These are phyloP conservation scores for Apis florea DNA, from an alignment of 1,140 invertebrate species.

Conservation along the genomic window DNA sequence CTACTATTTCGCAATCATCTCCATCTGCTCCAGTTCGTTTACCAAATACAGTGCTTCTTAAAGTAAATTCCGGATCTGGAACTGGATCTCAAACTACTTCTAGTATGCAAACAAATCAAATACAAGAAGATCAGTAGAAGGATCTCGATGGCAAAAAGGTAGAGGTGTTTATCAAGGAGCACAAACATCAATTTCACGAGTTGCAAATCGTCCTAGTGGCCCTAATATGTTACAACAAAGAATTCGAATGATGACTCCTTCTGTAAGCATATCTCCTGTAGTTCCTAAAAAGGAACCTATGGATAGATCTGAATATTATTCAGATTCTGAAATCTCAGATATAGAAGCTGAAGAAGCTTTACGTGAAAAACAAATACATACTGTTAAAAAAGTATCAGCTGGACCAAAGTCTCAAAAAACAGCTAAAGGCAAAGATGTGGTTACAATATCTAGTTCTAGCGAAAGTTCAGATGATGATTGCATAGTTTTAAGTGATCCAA, in stretches of 20 bases:
- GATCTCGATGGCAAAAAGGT: slow-evolving; percentile 67
- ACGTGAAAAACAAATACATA: slow-evolving; percentile 72
- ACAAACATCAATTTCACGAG: slow-evolving; percentile 76
- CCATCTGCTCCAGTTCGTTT: slow-evolving; percentile 69
- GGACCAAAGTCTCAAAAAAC: slow-evolving; percentile 72
- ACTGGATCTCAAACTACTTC: slow-evolving; percentile 56
- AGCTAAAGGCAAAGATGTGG: slow-evolving; percentile 80
- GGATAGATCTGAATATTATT: slow-evolving; percentile 75
- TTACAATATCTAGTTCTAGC: slow-evolving; percentile 85
- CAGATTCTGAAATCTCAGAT: slow-evolving; percentile 77
- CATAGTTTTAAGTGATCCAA: slow-evolving; percentile 88
- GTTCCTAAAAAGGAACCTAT: slow-evolving; percentile 77
- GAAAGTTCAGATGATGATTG: slow-evolving; percentile 89
- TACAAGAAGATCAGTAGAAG: slow-evolving; percentile 74
- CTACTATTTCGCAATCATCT: slow-evolving; percentile 70
- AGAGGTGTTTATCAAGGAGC: slow-evolving; percentile 67
- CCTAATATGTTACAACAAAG: slow-evolving; percentile 75
- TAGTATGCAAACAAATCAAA: slow-evolving; percentile 68
- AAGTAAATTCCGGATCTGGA: slow-evolving; percentile 69
- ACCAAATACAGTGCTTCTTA: slow-evolving; percentile 73
- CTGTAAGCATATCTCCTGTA: slow-evolving; percentile 80
- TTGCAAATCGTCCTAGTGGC: slow-evolving; percentile 64
- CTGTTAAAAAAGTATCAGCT: slow-evolving; percentile 68
- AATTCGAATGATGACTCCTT: slow-evolving; percentile 80
- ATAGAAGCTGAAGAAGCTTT: slow-evolving; percentile 74